Percentiles rank a stretch among this genome's conserved stretches.
phyloP scores from a whole-genome alignment of 2,797 vertebrate genomes.

The Typhlichthys subterraneus region DNA sequence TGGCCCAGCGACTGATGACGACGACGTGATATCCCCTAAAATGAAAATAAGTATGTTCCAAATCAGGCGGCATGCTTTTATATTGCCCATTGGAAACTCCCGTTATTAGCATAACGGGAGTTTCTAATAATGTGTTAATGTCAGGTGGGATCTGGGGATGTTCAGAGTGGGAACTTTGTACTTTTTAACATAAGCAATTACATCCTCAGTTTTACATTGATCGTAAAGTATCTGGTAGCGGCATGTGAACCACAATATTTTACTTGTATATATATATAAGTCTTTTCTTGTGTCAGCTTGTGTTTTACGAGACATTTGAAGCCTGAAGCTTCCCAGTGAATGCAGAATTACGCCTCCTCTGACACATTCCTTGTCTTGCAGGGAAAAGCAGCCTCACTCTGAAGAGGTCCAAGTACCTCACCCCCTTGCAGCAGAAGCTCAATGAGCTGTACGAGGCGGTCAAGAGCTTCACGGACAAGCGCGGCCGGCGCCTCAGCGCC shows the following conservation, averaged over 20 bases:
- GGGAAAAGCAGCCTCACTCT: slow-evolving; percentile 94
- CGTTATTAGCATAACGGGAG: not conserved
- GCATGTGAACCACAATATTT: no score
- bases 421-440: slow-evolving; percentile 95
- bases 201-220: no score
- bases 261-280: no score
- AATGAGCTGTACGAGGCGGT: slow-evolving; percentile 98
- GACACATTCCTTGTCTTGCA: slow-evolving; percentile 55
- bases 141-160: no score
- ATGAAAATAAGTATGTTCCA: slow-evolving; percentile 91
- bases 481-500: slow-evolving; percentile 93
- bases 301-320: no score
- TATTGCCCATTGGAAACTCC: no score
- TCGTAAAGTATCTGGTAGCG: no score
- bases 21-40: slow-evolving; percentile 92
- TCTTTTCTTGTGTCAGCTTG: no score
- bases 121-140: no score
- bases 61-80: not conserved
- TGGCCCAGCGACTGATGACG: slow-evolving; percentile 90
- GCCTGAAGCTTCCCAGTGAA: no score
- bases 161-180: no score
- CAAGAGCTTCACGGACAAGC: slow-evolving; percentile 96
- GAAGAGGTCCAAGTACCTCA: slow-evolving; percentile 97
- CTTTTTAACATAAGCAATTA: no score
- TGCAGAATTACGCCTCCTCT: not conserved